Percentiles rank a stretch among this genome's conserved stretches.
Evolutionary conservation across 2,113 vertebrate genomes (phyloP).

Genomic region (Arvicanthis niloticus): DNA sequence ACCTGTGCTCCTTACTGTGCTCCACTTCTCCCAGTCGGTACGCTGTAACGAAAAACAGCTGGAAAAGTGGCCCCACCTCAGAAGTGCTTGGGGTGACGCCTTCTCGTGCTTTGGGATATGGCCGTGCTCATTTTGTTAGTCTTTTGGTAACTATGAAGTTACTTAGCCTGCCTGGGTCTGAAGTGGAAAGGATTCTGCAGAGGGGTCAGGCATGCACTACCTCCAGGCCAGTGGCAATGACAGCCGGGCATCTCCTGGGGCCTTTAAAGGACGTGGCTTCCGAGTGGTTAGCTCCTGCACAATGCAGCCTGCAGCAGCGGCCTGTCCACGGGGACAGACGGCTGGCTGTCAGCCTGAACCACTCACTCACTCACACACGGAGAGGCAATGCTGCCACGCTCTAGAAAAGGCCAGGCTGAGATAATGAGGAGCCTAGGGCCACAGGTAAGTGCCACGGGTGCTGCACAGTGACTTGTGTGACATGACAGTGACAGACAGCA

Average conservation of each 20-base stretch:
- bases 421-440: background rate
- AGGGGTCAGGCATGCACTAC: background rate
- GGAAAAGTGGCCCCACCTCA: conserved; percentile 44
- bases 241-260: no score
- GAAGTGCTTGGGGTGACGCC: conserved; percentile 38
- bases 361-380: background rate
- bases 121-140: conserved; percentile 54
- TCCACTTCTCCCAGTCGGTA: conserved; percentile 39
- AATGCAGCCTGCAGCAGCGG: background rate
- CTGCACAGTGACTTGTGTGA: background rate
- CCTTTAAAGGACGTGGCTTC: background rate
- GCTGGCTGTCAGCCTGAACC: background rate
- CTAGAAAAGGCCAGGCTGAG: background rate
- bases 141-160: conserved; percentile 52
- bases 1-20: background rate
- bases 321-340: background rate
- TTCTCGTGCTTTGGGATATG: conserved; percentile 50
- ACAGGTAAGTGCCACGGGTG: background rate
- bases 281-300: background rate
- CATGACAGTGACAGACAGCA: background rate
- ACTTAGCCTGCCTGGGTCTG: background rate
- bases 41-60: conserved; percentile 44
- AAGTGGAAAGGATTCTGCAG: background rate
- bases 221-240: background rate
- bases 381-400: background rate